These are phyloP conservation scores for Lepidostoma basale DNA, from an alignment of 1,140 invertebrate genomes.

Conservation along the genomic window DNA sequence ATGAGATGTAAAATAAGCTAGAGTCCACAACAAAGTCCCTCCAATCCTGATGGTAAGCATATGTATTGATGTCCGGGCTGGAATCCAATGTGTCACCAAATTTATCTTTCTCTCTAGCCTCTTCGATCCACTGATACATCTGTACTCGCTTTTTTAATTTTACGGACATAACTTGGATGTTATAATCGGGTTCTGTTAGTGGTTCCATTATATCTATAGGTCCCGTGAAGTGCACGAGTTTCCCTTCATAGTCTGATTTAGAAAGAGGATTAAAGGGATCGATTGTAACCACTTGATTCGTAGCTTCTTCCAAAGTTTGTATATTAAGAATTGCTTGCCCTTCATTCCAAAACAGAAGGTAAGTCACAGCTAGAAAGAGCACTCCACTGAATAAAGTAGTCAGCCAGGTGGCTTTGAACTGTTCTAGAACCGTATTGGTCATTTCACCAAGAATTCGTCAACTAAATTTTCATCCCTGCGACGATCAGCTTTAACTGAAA, in stretches of 20 bases:
- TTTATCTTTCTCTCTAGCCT: slow-evolving; percentile 53
- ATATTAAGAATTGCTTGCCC: slow-evolving; percentile 73
- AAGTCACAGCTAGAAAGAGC: slow-evolving; percentile 64
- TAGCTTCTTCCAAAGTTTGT: slow-evolving; percentile 73
- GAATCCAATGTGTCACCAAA: slow-evolving; percentile 50
- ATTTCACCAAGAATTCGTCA: neutral
- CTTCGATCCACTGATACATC: slow-evolving; percentile 93
- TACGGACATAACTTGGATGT: slow-evolving; percentile 75
- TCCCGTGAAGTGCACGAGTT: slow-evolving; percentile 78
- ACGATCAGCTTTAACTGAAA: slow-evolving; percentile 10
- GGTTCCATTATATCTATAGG: slow-evolving; percentile 76
- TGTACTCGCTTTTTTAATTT: slow-evolving; percentile 79
- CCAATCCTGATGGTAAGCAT: slow-evolving; percentile 83
- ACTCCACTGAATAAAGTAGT: slow-evolving; percentile 66
- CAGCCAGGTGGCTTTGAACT: slow-evolving; percentile 68
- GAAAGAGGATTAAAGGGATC: slow-evolving; percentile 61
- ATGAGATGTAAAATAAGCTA: slow-evolving; percentile 72
- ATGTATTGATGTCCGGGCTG: slow-evolving; percentile 59
- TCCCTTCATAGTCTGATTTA: slow-evolving; percentile 70
- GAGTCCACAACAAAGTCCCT: slow-evolving; percentile 81
- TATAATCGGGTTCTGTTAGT: slow-evolving; percentile 80
- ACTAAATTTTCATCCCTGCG: neutral
- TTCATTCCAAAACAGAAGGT: slow-evolving; percentile 77
- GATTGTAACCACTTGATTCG: slow-evolving; percentile 65
- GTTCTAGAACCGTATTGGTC: slow-evolving; percentile 56